Evolutionary conservation across 2,888 invertebrate genomes (phyloP).

Genomic region (Argyra leucocephala): DNA sequence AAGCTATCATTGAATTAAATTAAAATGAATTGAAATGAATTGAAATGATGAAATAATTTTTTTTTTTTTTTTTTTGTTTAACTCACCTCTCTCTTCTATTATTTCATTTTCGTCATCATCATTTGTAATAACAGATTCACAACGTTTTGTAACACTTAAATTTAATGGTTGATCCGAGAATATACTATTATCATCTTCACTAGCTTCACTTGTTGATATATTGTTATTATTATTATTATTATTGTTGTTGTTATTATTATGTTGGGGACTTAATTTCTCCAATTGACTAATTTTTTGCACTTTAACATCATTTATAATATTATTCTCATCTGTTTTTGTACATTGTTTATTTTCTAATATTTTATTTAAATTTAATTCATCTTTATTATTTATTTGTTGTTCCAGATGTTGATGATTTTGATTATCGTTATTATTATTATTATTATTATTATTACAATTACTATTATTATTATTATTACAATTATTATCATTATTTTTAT

Average conservation of each 20-base stretch:
- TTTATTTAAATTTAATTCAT: neutral
- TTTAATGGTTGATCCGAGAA: constrained; percentile 50
- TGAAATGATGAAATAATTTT: too few species aligned
- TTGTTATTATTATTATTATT: too few species aligned
- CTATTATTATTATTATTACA: neutral
- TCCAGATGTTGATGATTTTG: constrained; percentile 12
- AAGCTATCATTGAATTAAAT: too few species aligned
- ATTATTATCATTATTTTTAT: constrained; percentile 7
- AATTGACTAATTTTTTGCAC: constrained; percentile 15
- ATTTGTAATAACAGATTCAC: constrained; percentile 6
- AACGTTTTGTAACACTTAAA: constrained; percentile 50
- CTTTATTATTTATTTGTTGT: neutral
- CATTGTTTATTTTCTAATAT: constrained; percentile 2
- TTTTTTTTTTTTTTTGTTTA: too few species aligned
- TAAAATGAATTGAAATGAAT: too few species aligned
- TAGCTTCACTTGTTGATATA: constrained; percentile 42
- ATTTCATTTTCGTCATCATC: neutral
- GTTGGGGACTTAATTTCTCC: constrained; percentile 35
- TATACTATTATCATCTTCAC: constrained; percentile 40
- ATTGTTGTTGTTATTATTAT: constrained; percentile 35
- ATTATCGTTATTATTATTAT: constrained; percentile 9
- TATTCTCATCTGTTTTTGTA: neutral
- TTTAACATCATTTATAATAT: constrained; percentile 12
- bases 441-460: constrained; percentile 12
- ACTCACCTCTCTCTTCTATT: neutral